Evolutionary conservation across 2,797 vertebrate species (phyloP).

Genomic region (Moxostoma hubbsi): DNA sequence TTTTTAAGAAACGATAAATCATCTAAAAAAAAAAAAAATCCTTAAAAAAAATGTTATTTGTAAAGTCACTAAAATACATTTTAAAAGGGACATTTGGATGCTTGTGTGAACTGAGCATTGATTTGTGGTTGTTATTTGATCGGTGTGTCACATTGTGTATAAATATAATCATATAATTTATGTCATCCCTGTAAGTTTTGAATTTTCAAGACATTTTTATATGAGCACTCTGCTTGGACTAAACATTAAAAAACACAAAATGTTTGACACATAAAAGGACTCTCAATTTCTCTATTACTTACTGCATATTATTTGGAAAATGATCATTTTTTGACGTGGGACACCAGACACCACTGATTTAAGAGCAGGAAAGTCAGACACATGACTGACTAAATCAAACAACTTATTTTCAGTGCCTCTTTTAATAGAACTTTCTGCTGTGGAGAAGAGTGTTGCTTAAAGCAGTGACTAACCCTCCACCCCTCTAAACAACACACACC

Average conservation of each 20-base stretch:
- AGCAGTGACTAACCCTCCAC: constrained; percentile 3
- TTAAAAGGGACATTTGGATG: no score
- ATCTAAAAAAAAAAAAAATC: no score
- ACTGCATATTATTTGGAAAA: constrained; percentile 34
- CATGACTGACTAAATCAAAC: constrained; percentile 70
- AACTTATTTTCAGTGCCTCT: constrained; percentile 73
- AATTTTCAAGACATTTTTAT: neutral
- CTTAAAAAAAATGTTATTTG: no score
- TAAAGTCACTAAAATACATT: no score
- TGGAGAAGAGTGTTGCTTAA: constrained; percentile 68
- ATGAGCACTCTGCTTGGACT: neutral
- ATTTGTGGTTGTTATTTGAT: no score
- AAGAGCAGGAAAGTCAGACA: constrained; percentile 56
- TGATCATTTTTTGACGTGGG: constrained; percentile 20
- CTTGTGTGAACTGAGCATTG: no score
- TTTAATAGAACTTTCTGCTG: constrained; percentile 67
- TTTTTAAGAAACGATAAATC: no score
- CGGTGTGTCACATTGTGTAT: no score
- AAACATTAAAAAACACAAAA: neutral
- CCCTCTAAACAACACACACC: constrained; percentile 20
- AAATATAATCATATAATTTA: no score
- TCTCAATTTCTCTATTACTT: neutral
- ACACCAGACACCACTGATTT: constrained; percentile 44
- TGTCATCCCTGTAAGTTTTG: neutral
- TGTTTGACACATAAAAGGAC: neutral